Evolutionary conservation across 2,113 vertebrate genomes (phyloP).

Genomic region (Oncorhynchus mykiss): DNA sequence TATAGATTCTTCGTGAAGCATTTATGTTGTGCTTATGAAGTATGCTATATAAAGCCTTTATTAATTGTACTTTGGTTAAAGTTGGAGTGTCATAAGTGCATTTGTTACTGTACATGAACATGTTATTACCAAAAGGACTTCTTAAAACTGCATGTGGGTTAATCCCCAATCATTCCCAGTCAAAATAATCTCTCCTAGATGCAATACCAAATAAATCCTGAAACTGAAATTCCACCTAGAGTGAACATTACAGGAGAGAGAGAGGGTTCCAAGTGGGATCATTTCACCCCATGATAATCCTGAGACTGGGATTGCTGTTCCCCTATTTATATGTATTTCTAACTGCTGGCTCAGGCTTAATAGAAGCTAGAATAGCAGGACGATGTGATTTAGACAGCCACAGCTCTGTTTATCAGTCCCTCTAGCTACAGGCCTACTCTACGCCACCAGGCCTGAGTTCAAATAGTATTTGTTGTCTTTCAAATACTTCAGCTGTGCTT

Average conservation of each 20-base stretch:
- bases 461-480: too few relatives aligned
- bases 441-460: too few relatives aligned
- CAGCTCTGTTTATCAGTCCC: conserved; percentile 33
- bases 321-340: conserved; percentile 42
- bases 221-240: background rate
- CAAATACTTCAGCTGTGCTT: too few relatives aligned
- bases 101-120: too few relatives aligned
- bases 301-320: conserved; percentile 23
- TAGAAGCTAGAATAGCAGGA: conserved; percentile 42
- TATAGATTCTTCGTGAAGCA: too few relatives aligned
- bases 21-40: too few relatives aligned
- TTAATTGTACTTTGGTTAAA: too few relatives aligned
- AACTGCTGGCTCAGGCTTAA: conserved; percentile 34
- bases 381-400: conserved; percentile 43
- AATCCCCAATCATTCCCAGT: background rate
- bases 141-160: too few relatives aligned
- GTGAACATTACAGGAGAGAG: background rate
- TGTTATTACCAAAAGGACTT: too few relatives aligned
- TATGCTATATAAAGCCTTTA: too few relatives aligned
- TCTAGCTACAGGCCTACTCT: conserved; percentile 5
- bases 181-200: background rate
- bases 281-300: conserved; percentile 26
- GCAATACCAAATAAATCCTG: background rate
- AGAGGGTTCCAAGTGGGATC: background rate
- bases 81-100: too few relatives aligned